A percentile compares a stretch with the other conserved stretches of the same genome.
These are phyloP conservation scores for Cordilura impudica DNA, from an alignment of 2,888 invertebrate genomes.

Conservation along the genomic window DNA sequence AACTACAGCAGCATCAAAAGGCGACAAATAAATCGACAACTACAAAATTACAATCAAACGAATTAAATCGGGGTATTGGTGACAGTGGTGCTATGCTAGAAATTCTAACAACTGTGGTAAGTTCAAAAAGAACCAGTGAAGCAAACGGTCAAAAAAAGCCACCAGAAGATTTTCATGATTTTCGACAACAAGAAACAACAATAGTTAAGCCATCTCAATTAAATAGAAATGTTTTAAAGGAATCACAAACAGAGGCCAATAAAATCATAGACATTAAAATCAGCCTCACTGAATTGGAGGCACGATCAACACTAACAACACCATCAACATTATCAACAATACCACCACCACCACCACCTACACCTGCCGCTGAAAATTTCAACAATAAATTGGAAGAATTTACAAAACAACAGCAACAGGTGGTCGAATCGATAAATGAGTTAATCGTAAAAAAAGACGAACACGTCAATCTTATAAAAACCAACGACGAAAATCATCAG, in stretches of 20 bases:
- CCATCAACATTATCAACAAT: background rate
- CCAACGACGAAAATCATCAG: conserved; percentile 62
- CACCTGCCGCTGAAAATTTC: too few relatives aligned
- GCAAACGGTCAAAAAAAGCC: conserved; percentile 63
- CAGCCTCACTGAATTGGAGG: background rate
- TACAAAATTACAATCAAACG: conserved; percentile 52
- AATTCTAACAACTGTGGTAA: conserved; percentile 60
- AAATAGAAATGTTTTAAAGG: conserved; percentile 23
- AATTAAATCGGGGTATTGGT: conserved; percentile 32
- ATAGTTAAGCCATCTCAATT: conserved; percentile 65
- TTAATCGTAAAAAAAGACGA: conserved; percentile 43
- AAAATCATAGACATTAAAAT: background rate
- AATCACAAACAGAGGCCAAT: background rate
- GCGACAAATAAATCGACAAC: conserved; percentile 49
- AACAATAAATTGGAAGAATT: background rate
- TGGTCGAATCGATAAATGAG: conserved; percentile 28
- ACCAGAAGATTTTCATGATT: conserved; percentile 32
- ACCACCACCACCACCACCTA: background rate
- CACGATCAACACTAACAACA: too few relatives aligned
- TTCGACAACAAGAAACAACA: conserved; percentile 68
- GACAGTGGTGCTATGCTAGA: conserved; percentile 58
- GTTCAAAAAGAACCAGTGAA: conserved; percentile 68
- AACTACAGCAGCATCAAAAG: conserved; percentile 29
- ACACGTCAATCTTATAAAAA: conserved; percentile 25
- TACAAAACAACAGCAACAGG: conserved; percentile 35